phyloP scores from a whole-genome alignment of 2,113 vertebrate genomes.

The Sorex araneus region DNA sequence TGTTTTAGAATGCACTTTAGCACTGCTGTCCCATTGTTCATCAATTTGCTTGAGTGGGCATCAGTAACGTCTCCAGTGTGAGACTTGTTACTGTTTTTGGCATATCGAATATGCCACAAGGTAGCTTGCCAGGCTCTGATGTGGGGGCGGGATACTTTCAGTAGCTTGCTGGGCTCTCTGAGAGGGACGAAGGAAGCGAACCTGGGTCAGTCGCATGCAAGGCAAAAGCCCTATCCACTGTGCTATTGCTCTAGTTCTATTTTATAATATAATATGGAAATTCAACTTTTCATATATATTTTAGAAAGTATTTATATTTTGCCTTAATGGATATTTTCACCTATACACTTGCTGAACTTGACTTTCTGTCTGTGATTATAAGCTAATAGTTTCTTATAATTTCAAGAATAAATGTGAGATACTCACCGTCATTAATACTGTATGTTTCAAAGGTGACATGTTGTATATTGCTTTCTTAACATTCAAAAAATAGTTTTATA shows the following conservation, averaged over 20 bases:
- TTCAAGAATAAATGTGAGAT: constrained; percentile 31
- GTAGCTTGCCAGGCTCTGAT: too few species aligned
- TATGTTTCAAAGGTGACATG: not conserved
- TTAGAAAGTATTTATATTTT: constrained; percentile 9
- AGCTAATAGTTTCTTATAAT: not conserved
- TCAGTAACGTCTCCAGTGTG: too few species aligned
- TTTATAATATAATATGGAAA: constrained; percentile 29
- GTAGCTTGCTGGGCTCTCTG: too few species aligned
- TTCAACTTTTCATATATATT: constrained; percentile 19
- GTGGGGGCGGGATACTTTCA: too few species aligned
- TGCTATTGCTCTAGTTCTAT: too few species aligned
- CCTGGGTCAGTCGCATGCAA: too few species aligned
- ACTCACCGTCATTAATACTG: not conserved
- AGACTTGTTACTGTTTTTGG: too few species aligned
- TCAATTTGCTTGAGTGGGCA: too few species aligned
- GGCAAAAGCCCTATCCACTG: too few species aligned
- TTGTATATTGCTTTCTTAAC: not conserved
- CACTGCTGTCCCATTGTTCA: too few species aligned
- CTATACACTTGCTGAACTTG: not conserved
- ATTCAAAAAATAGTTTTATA: not conserved
- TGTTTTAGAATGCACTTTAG: constrained; percentile 63
- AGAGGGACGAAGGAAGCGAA: too few species aligned
- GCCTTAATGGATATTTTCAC: constrained; percentile 16
- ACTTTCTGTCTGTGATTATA: not conserved
- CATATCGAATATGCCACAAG: too few species aligned